Conservation (phyloP, 2,888 invertebrate genomes). For the Spisula subtruncata region DNA sequence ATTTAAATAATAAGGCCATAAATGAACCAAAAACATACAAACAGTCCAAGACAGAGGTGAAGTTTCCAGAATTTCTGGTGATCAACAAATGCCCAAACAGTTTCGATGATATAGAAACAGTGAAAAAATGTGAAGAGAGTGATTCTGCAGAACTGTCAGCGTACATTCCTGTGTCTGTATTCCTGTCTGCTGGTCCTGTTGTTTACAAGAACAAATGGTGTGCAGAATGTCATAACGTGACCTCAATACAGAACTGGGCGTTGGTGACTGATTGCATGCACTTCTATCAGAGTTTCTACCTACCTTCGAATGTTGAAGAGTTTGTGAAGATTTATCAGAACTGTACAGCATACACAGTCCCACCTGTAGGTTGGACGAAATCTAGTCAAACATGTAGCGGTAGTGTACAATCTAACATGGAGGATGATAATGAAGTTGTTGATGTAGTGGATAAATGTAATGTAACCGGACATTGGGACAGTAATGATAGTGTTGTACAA, state of each 20-base stretch:
- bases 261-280: constrained; percentile 44
- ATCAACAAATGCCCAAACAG: constrained; percentile 37
- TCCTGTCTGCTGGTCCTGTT: neutral
- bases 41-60: neutral
- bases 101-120: neutral
- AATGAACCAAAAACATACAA: neutral
- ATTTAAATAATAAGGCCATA: neutral
- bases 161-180: constrained; percentile 30
- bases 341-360: constrained; percentile 4
- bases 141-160: constrained; percentile 19
- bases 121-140: constrained; percentile 12
- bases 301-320: neutral
- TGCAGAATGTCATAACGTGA: constrained; percentile 41
- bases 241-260: neutral
- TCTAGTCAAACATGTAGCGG: neutral
- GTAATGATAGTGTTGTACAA: neutral
- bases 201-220: constrained; percentile 50
- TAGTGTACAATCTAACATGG: neutral
- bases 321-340: constrained; percentile 20
- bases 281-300: constrained; percentile 27
- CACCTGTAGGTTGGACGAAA: neutral
- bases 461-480: constrained; percentile 34
- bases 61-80: constrained; percentile 29
- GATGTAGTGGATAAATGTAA: constrained; percentile 43
- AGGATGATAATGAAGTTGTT: neutral